Conservation (phyloP, 1,140 invertebrate genomes). For the Tetraneura akinire region DNA sequence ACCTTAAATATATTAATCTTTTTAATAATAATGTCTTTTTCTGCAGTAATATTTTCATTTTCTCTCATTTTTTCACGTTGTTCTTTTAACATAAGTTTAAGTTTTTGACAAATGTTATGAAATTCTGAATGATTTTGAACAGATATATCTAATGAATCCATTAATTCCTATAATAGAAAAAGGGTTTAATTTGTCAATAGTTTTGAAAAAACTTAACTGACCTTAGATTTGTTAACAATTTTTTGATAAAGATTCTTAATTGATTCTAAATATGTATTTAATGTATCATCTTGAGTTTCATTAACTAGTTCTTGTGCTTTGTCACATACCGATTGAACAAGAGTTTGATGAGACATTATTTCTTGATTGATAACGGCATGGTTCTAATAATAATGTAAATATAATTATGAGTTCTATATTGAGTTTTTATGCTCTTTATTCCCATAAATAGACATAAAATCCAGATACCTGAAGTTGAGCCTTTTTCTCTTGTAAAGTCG, state of each 20-base stretch:
- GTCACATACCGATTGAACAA: constrained; percentile 88
- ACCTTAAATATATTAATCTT: constrained; percentile 71
- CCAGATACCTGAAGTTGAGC: constrained; percentile 73
- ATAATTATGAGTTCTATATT: not conserved
- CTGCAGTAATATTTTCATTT: constrained; percentile 76
- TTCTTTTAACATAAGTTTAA: constrained; percentile 77
- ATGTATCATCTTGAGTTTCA: constrained; percentile 82
- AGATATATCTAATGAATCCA: constrained; percentile 82
- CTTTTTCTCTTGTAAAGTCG: constrained; percentile 89
- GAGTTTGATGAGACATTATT: constrained; percentile 85
- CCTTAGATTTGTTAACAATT: constrained; percentile 82
- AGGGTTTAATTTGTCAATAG: not conserved
- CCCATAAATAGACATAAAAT: not conserved
- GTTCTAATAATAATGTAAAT: constrained; percentile 64
- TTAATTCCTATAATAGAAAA: constrained; percentile 63
- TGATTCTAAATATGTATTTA: constrained; percentile 84
- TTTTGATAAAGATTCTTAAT: constrained; percentile 87
- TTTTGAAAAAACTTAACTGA: constrained; percentile 48
- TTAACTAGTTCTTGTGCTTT: constrained; percentile 87
- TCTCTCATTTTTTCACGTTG: constrained; percentile 76
- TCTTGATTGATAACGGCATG: constrained; percentile 95
- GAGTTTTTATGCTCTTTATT: not conserved
- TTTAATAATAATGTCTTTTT: constrained; percentile 76
- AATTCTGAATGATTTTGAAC: constrained; percentile 83
- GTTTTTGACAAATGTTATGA: constrained; percentile 70